Evolutionary conservation across 1,140 invertebrate species (phyloP).

Genomic region (Augochlora pura): DNA sequence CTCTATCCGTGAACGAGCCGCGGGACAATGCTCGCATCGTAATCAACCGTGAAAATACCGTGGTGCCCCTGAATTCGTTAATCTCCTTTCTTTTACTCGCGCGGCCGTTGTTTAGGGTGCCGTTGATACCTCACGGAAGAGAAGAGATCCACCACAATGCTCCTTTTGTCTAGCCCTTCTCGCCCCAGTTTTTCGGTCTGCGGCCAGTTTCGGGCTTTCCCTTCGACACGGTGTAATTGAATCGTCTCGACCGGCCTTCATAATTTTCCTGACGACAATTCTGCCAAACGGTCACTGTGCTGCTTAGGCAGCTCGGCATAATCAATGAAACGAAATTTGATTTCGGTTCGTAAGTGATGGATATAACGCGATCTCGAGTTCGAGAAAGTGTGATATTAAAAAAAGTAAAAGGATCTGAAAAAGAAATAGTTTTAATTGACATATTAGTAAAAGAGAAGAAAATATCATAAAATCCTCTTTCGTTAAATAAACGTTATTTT

Average conservation of each 20-base stretch:
- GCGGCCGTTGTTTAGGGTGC: constrained; percentile 44
- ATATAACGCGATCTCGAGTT: too few relatives aligned
- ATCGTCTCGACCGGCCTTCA: constrained; percentile 37
- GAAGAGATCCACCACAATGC: constrained; percentile 50
- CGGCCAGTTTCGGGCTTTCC: constrained; percentile 20
- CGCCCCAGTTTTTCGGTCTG: constrained; percentile 35
- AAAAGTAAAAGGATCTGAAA: too few relatives aligned
- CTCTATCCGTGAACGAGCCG: neutral
- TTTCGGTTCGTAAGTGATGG: neutral
- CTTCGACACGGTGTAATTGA: constrained; percentile 35
- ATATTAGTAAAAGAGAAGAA: too few relatives aligned
- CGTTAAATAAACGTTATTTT: too few relatives aligned
- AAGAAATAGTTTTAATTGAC: too few relatives aligned
- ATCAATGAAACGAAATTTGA: neutral
- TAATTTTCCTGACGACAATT: constrained; percentile 17
- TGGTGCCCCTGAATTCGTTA: constrained; percentile 65
- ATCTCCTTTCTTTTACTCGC: constrained; percentile 63
- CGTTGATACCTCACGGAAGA: constrained; percentile 25
- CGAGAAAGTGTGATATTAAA: too few relatives aligned
- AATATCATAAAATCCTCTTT: too few relatives aligned
- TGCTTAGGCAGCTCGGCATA: neutral
- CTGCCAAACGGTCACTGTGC: neutral
- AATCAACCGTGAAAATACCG: constrained; percentile 68
- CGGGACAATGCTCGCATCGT: constrained; percentile 57
- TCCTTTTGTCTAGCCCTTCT: constrained; percentile 56